Evolutionary conservation across 2,797 vertebrate species (phyloP), one percentile per base, ranked within the genome.

Genomic region (Poeciliopsis turneri): DNA sequence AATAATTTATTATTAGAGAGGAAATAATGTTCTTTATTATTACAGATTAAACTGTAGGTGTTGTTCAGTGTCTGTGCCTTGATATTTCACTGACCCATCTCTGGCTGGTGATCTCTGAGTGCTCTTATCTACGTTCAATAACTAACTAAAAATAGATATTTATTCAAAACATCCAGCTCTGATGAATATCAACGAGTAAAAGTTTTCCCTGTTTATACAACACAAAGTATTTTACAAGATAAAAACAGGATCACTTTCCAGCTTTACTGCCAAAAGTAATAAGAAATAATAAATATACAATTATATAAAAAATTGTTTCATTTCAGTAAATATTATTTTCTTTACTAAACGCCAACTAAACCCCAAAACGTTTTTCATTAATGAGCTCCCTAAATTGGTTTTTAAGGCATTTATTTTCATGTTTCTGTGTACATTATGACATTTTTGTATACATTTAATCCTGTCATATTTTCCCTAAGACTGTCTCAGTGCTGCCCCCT

Each of bases 41-140:
- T 66, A 39, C 15, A 61, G 30, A 33, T 28, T 28, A 12, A 59
- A 6, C 15, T 61, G 18, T 80, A 5, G 68, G 16, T 51, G 28
- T 76, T 81, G 20, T 75, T 77, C 20, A 78, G 39, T 72, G 82
- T 76, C 76, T 53, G 77, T 43, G 33, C 51, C 30, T 86, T 90
- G 86, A 91, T 86, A 75, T 84, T 89, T 88, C 78, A 85, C 79
- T 64, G 69, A 74, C n/a, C 55, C 36, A 11, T 73, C 75, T 66
- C 55, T 1, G 1, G 73, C 46, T 45, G 18, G 53, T 71, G 2
- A 43, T 73, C 73, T 45, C 43, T 75, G 33, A 77, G 71, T 68
- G 16, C 33, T 72, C 70, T 59, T 46, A 28, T 84, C 47, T 76
- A 13, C 33, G 25, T 77, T 78, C 20, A 36, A 5, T 5, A 36